Conservation (phyloP, 2,888 invertebrate genomes). For the Hemicrepidius hirtus region DNA sequence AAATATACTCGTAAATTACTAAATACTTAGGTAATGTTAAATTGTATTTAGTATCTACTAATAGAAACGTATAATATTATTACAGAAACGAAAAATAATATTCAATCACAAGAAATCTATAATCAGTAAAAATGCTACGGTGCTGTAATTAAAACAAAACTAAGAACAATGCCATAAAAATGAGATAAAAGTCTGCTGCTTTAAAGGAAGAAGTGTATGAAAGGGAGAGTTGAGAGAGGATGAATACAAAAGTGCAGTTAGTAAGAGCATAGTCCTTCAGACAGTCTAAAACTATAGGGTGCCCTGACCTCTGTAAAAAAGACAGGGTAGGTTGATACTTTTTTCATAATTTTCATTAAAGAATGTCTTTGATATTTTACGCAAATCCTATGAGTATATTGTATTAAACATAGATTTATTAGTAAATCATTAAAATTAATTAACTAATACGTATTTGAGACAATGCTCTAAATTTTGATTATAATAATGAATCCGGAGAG, state of each 20-base stretch:
- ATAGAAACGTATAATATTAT: not conserved
- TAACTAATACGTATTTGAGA: conserved; percentile 19
- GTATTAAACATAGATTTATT: too few species aligned
- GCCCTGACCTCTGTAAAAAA: conserved; percentile 57
- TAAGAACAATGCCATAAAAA: conserved; percentile 35
- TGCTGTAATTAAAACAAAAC: conserved; percentile 7
- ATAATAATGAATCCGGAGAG: conserved; percentile 22
- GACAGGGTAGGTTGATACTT: conserved; percentile 38
- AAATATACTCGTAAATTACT: too few species aligned
- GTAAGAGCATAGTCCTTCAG: conserved; percentile 60
- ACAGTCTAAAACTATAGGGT: conserved; percentile 58
- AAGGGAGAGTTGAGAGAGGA: conserved; percentile 57
- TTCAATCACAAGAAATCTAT: not conserved
- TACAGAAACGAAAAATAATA: not conserved
- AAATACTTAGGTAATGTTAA: too few species aligned
- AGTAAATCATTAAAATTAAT: too few species aligned
- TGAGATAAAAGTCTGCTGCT: conserved; percentile 37
- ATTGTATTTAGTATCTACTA: too few species aligned
- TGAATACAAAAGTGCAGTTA: conserved; percentile 53
- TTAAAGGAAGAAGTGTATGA: conserved; percentile 41
- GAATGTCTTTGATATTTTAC: too few species aligned
- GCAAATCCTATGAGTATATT: too few species aligned
- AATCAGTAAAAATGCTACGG: not conserved
- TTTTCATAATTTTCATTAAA: conserved; percentile 11
- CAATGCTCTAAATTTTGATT: not conserved